These are phyloP conservation scores for Leistus spinibarbis DNA, from an alignment of 2,888 invertebrate species.

Conservation along the genomic window DNA sequence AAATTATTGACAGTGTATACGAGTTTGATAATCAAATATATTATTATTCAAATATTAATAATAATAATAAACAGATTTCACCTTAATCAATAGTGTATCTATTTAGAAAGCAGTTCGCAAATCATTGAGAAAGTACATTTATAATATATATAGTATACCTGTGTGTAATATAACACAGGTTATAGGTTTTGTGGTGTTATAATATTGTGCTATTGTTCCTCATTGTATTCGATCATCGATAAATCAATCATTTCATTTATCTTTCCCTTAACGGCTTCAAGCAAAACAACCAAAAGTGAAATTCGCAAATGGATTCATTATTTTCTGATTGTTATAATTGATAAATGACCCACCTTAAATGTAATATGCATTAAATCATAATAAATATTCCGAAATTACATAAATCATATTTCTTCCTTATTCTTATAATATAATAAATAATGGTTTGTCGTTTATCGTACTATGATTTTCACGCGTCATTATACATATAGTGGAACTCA, in stretches of 20 bases:
- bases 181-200: background rate
- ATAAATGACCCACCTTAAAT: background rate
- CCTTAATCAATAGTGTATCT: slow-evolving; percentile 30
- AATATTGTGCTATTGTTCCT: background rate
- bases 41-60: slow-evolving; percentile 14
- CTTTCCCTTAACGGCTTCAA: slow-evolving; percentile 3
- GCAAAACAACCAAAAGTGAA: background rate
- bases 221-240: background rate
- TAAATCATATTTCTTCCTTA: too few species aligned
- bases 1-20: too few species aligned
- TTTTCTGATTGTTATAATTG: background rate
- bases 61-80: slow-evolving; percentile 29
- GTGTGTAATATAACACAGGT: too few species aligned
- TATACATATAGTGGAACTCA: too few species aligned
- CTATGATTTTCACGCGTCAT: too few species aligned
- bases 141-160: slow-evolving; percentile 22
- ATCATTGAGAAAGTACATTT: slow-evolving; percentile 30
- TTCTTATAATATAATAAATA: too few species aligned
- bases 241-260: slow-evolving; percentile 11
- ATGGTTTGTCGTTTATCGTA: too few species aligned
- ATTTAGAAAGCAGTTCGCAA: slow-evolving; percentile 32
- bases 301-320: background rate
- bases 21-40: background rate
- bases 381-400: too few species aligned
- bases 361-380: too few species aligned